Percentiles rank a stretch among this genome's conserved stretches.
Conservation (phyloP, 2,113 vertebrate species). For the Ochotona princeps region DNA sequence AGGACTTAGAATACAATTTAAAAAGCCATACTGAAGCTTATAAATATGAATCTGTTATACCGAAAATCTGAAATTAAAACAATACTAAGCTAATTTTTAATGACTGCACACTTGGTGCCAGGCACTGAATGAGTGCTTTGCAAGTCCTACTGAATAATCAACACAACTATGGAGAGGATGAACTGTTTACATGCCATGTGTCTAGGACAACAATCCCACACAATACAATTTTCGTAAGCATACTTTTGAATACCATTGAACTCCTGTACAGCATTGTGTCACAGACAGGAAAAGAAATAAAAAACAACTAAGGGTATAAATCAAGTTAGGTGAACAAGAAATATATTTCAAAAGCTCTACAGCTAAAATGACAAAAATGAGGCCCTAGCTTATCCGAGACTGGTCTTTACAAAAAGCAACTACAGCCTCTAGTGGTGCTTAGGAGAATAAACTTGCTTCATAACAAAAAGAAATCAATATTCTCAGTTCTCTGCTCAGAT, state of each 20-base stretch:
- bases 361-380: background rate
- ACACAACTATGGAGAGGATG: background rate
- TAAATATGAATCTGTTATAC: background rate
- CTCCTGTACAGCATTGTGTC: background rate
- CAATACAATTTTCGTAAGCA: background rate
- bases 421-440: slow-evolving; percentile 83
- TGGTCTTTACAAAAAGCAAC: slow-evolving; percentile 45
- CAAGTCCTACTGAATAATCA: background rate
- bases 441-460: slow-evolving; percentile 53
- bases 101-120: background rate
- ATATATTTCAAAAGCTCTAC: background rate
- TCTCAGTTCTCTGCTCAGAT: background rate
- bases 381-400: background rate
- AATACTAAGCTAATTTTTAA: background rate
- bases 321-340: background rate
- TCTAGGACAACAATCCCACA: background rate
- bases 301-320: background rate
- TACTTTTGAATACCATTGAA: background rate
- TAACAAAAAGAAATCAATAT: background rate
- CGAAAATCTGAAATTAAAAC: background rate
- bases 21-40: background rate
- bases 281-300: background rate
- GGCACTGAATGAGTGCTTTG: background rate
- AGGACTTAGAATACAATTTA: background rate
- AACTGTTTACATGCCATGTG: background rate